Conservation (phyloP, 2,113 vertebrate genomes). For the Neolamprologus fasciatus region DNA sequence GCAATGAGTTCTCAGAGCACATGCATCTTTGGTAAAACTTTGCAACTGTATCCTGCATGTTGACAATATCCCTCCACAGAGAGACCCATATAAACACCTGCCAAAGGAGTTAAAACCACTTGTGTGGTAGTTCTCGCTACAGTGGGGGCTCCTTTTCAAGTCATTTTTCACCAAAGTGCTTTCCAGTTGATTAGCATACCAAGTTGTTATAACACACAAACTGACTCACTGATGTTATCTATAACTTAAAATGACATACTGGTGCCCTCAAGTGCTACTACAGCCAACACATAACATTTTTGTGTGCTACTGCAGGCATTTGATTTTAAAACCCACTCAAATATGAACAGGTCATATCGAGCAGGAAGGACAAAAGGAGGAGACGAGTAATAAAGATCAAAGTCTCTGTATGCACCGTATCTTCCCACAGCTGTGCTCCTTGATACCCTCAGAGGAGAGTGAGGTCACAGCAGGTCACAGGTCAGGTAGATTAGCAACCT, state of each 20-base stretch:
- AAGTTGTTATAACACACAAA: neutral
- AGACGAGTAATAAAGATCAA: neutral
- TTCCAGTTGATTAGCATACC: neutral
- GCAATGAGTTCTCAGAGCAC: neutral
- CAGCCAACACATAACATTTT: neutral
- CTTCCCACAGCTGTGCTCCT: constrained; percentile 5
- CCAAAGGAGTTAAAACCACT: neutral
- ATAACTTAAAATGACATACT: neutral
- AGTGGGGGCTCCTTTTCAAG: neutral
- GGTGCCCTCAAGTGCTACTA: neutral
- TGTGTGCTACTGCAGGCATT: neutral
- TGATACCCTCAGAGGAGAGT: constrained; percentile 10
- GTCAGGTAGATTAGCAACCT: constrained; percentile 38
- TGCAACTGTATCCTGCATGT: neutral
- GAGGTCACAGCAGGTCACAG: constrained; percentile 45
- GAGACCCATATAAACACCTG: neutral
- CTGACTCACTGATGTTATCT: neutral
- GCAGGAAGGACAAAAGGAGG: neutral
- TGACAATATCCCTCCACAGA: neutral
- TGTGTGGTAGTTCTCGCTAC: neutral
- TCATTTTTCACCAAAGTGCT: neutral
- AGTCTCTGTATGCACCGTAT: neutral
- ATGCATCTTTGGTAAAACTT: neutral
- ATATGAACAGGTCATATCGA: neutral
- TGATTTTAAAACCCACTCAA: neutral